Evolutionary conservation across 2,888 invertebrate genomes (phyloP).

Genomic region (Blastobasis adustella): DNA sequence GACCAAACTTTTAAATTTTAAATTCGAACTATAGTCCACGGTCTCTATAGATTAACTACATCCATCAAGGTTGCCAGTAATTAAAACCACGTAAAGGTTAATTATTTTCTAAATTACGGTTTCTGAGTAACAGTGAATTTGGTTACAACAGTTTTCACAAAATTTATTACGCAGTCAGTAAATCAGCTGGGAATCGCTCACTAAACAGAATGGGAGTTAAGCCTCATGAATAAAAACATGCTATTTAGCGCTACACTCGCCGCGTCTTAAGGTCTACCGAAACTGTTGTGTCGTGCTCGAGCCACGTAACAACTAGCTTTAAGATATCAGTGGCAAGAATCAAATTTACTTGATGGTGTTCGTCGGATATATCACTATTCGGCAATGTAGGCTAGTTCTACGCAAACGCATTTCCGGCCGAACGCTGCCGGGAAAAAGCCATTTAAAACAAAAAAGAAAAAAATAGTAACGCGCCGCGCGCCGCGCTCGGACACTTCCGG

Average conservation of each 20-base stretch:
- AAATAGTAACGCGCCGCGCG: constrained; percentile 71
- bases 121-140: constrained; percentile 38
- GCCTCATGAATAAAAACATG: constrained; percentile 73
- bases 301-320: constrained; percentile 38
- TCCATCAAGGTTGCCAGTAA: too few relatives aligned
- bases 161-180: constrained; percentile 66
- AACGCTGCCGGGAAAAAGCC: constrained; percentile 73
- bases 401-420: constrained; percentile 74
- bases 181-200: constrained; percentile 66
- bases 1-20: too few relatives aligned
- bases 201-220: constrained; percentile 67
- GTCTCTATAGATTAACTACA: too few relatives aligned
- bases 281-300: constrained; percentile 27
- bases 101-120: constrained; percentile 17
- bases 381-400: constrained; percentile 57
- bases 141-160: constrained; percentile 45
- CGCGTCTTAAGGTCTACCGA: constrained; percentile 43
- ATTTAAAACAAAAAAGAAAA: constrained; percentile 73
- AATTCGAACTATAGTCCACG: too few relatives aligned
- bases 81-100: too few relatives aligned
- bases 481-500: constrained; percentile 74
- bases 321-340: constrained; percentile 36
- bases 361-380: constrained; percentile 48
- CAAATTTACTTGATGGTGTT: constrained; percentile 46
- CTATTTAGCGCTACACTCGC: constrained; percentile 68